phyloP scores from a whole-genome alignment of 2,113 vertebrate genomes.

The Etheostoma spectabile region DNA sequence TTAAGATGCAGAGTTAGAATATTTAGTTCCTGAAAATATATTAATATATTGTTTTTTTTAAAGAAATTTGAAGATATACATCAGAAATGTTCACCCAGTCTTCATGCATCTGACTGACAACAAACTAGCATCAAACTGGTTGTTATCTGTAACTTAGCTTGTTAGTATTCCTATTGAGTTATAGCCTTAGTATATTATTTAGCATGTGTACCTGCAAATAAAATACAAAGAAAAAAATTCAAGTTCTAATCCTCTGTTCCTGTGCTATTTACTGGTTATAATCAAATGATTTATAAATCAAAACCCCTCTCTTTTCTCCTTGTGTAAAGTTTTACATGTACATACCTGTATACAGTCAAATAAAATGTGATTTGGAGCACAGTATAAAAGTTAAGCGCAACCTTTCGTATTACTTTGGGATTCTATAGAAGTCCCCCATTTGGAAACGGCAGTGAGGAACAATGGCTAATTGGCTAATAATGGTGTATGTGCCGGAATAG shows the following conservation, averaged over 20 bases:
- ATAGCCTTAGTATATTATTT: background rate
- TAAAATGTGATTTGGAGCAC: no score
- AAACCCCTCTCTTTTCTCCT: no score
- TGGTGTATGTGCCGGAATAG: constrained; percentile 21
- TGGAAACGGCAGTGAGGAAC: constrained; percentile 35
- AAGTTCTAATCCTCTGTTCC: no score
- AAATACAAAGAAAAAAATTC: no score
- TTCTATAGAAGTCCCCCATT: background rate
- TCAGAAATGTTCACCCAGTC: background rate
- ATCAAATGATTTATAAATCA: no score
- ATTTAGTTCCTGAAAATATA: no score
- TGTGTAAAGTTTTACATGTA: no score
- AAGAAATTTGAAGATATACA: background rate
- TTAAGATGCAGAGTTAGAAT: no score
- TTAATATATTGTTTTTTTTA: no score
- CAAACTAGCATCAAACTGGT: background rate
- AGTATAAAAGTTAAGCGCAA: background rate
- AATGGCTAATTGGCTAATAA: constrained; percentile 48
- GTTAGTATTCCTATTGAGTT: background rate
- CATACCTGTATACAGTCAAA: no score
- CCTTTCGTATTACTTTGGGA: constrained; percentile 3
- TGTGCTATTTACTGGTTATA: no score
- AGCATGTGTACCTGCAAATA: background rate
- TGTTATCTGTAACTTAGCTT: background rate
- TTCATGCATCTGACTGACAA: background rate